phyloP scores from a whole-genome alignment of 2,888 invertebrate genomes.

The Ophion obscuratus region DNA sequence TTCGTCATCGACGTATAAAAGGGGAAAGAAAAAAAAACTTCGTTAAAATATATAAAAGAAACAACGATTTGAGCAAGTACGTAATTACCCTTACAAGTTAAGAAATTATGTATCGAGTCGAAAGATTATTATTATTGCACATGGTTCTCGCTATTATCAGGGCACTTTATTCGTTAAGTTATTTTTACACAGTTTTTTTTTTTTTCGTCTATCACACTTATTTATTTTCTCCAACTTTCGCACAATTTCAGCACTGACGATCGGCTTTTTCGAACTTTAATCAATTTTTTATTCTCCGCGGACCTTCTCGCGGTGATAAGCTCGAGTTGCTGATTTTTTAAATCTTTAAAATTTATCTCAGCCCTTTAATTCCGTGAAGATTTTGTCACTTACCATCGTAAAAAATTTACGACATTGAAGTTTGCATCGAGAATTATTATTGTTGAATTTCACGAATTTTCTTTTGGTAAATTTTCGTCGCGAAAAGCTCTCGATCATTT shows the following conservation, averaged over 20 bases:
- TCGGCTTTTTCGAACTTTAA: constrained; percentile 25
- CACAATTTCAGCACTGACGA: constrained; percentile 53
- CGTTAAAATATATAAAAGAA: constrained; percentile 82
- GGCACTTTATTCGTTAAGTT: constrained; percentile 51
- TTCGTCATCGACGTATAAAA: constrained; percentile 75
- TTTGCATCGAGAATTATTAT: too few relatives aligned
- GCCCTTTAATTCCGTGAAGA: neutral
- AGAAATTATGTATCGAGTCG: constrained; percentile 66
- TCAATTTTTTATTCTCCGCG: constrained; percentile 1
- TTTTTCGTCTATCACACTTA: constrained; percentile 24
- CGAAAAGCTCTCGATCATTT: too few relatives aligned
- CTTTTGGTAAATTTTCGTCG: too few relatives aligned
- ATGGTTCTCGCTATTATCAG: constrained; percentile 75
- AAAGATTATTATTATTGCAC: constrained; percentile 81
- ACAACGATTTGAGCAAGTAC: constrained; percentile 83
- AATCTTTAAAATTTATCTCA: neutral
- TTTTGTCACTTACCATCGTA: neutral
- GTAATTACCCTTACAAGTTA: constrained; percentile 67
- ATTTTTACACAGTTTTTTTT: constrained; percentile 24
- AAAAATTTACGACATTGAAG: too few relatives aligned
- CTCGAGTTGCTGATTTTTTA: neutral
- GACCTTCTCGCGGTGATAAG: neutral
- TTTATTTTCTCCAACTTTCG: constrained; percentile 27
- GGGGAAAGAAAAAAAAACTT: constrained; percentile 72
- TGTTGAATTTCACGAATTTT: too few relatives aligned